Conservation (phyloP, 2,888 invertebrate species). For the Drosophila leonis region DNA sequence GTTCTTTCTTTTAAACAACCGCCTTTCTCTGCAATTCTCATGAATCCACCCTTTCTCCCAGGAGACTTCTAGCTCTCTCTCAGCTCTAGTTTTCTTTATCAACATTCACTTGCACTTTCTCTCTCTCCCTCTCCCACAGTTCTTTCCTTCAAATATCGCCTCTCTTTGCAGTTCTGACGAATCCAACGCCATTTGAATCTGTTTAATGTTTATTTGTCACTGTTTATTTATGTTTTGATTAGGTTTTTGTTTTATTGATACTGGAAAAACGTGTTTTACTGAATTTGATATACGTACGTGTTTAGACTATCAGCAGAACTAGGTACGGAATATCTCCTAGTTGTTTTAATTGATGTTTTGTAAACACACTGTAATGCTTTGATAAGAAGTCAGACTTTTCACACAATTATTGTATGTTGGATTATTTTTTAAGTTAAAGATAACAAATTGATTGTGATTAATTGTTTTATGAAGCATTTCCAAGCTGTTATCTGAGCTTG, state of each 20-base stretch:
- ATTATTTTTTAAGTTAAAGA: slow-evolving; percentile 1
- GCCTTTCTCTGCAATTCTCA: neutral
- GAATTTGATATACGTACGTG: neutral
- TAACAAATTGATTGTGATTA: slow-evolving; percentile 6
- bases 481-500: neutral
- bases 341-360: slow-evolving; percentile 1
- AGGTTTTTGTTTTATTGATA: neutral
- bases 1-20: neutral
- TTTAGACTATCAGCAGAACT: neutral
- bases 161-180: neutral
- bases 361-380: neutral
- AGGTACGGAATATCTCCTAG: neutral
- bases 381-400: slow-evolving; percentile 7
- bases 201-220: slow-evolving; percentile 4
- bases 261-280: slow-evolving; percentile 2
- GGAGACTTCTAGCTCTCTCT: neutral
- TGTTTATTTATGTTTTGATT: neutral
- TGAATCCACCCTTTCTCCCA: too few relatives aligned
- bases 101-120: neutral
- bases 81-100: neutral
- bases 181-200: neutral
- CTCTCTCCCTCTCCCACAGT: neutral
- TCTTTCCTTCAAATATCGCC: neutral
- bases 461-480: neutral
- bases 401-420: neutral